Evolutionary conservation across 1,140 invertebrate species (phyloP).

Genomic region (Zaprionus davidi): DNA sequence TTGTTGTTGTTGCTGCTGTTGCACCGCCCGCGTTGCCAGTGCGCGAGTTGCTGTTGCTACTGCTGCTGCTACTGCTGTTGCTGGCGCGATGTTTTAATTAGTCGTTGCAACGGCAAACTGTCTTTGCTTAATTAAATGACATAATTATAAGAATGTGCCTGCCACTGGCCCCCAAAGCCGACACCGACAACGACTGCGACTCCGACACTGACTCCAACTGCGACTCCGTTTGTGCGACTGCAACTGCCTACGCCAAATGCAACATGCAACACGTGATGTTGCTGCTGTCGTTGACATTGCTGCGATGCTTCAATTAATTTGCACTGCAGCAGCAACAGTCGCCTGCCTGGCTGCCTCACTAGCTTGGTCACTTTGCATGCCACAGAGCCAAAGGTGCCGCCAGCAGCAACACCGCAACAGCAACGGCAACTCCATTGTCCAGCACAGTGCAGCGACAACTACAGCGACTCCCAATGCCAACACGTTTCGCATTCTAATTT

Average conservation of each 20-base stretch:
- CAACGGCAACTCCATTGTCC: constrained; percentile 70
- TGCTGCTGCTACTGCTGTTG: constrained; percentile 32
- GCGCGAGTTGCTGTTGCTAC: constrained; percentile 6
- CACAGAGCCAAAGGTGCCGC: constrained; percentile 73
- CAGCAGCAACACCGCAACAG: constrained; percentile 17
- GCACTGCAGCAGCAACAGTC: constrained; percentile 63
- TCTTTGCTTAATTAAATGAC: constrained; percentile 84
- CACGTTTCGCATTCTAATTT: constrained; percentile 84
- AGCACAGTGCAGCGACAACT: constrained; percentile 27
- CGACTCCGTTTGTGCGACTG: constrained; percentile 15
- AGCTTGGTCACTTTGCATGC: constrained; percentile 70
- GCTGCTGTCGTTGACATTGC: constrained; percentile 78
- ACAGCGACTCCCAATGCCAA: constrained; percentile 57
- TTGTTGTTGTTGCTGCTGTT: constrained; percentile 51
- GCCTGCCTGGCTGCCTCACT: constrained; percentile 43
- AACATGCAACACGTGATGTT: constrained; percentile 82
- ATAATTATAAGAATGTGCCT: constrained; percentile 84
- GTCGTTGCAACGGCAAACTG: constrained; percentile 77
- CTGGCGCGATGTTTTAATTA: constrained; percentile 84
- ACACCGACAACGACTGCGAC: constrained; percentile 23
- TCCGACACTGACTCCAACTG: constrained; percentile 7
- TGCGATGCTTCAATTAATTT: constrained; percentile 82
- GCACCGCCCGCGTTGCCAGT: constrained; percentile 66
- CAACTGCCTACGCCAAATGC: constrained; percentile 71
- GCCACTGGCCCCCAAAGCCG: constrained; percentile 53